Base-by-base conservation (phyloP, 2,888 invertebrate species). In the Hymenopus coronatus region DNA sequence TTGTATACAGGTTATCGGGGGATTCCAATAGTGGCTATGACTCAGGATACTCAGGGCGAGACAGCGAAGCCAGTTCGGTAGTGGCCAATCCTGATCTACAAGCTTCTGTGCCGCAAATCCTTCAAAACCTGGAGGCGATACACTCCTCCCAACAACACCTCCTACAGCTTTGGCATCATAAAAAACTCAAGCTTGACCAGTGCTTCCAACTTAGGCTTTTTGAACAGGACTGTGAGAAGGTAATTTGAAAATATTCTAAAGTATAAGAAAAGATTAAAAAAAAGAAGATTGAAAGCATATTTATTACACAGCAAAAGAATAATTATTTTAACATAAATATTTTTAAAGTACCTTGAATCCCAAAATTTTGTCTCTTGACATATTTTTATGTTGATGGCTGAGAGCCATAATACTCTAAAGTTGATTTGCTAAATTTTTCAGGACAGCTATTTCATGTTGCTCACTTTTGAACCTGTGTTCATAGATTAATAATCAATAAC, bases 191-290 rank as follows among this genome's bases (percentile, higher is more conserved):
- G 93, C 95, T 99, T 90, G 99, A 99, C 92, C 99, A 99, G 93
- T 98, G 99, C 93, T 98, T 99, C 93, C 99, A 99, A 93, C 95
- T 99, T 91, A 95, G 99, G 87, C 95, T 99, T 85, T 99, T 99
- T 93, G 99, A 99, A 93, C 98, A 98, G 93, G 99, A 99, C 93
- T 99, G 99, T 91, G 98, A 99, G 93, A 99, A 98, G 96, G 97
- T 97, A 92, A 70, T 70, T 20, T 70, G 54, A 20, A 40, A 40
- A 40, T 40, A 12, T 12, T 40, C 40, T 40, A 1, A 40, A 40
- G 92, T 82, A 83, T 14, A 33, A 8, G 33, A 28, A 12, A 8
- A 25, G 8, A 25, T 82, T 27, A 1, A 27, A 40, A 12, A 40
- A 40, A 40, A 40, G 40, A 12, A 40, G 8, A 8, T 7, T 7